Evolutionary conservation across 1,140 invertebrate species (phyloP).

Genomic region (Pectinophora gossypiella): DNA sequence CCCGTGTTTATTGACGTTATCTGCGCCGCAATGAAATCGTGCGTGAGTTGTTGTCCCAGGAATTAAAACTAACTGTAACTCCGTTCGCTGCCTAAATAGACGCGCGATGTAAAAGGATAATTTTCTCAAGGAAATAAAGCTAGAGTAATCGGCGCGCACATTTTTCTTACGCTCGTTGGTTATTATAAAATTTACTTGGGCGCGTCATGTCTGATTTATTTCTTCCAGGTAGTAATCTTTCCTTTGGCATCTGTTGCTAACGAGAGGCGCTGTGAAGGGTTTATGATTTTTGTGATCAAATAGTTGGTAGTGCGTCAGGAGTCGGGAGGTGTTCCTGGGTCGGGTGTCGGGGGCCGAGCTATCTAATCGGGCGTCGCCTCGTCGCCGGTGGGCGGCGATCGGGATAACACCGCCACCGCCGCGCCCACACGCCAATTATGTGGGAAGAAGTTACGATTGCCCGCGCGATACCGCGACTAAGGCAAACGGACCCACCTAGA

Average conservation of each 20-base stretch:
- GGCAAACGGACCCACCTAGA: constrained; percentile 48
- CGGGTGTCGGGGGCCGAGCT: constrained; percentile 42
- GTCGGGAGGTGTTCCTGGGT: constrained; percentile 38
- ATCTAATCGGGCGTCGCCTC: constrained; percentile 62
- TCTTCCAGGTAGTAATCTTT: background rate
- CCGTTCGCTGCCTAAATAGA: background rate
- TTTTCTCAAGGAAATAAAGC: no score
- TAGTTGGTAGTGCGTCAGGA: constrained; percentile 16
- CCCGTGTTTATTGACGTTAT: constrained; percentile 15
- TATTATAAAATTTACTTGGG: background rate
- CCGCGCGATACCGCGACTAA: constrained; percentile 48
- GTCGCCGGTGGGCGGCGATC: constrained; percentile 64
- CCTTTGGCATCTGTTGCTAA: background rate
- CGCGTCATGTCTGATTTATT: background rate
- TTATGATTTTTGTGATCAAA: constrained; percentile 6
- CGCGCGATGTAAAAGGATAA: background rate
- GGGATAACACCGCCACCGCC: constrained; percentile 55
- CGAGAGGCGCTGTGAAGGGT: background rate
- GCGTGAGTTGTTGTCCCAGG: background rate
- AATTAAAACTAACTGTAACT: no score
- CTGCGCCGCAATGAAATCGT: constrained; percentile 19
- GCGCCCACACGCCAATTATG: constrained; percentile 71
- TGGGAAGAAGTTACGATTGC: constrained; percentile 68
- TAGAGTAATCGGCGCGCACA: background rate
- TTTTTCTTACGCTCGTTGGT: background rate